Conservation (phyloP, 2,113 vertebrate species). For the Erythrocercus mccallii region DNA sequence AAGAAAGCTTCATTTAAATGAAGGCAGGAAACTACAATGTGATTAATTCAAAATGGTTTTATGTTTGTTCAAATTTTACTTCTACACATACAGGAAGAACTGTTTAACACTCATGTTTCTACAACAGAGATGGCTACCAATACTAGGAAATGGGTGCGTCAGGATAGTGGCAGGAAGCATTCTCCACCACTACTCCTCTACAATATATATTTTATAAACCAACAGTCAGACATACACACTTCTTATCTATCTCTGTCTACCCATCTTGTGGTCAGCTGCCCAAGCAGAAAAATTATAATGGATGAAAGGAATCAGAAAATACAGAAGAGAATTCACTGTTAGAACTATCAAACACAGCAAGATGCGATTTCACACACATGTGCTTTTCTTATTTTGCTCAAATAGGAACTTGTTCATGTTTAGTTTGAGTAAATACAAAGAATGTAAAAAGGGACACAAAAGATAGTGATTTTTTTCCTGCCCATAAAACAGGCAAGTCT, state of each 20-base stretch:
- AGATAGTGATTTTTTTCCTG: not conserved
- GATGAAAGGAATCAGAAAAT: not conserved
- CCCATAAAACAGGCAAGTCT: not conserved
- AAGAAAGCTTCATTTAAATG: not conserved
- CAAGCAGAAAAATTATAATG: not conserved
- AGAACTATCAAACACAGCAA: not conserved
- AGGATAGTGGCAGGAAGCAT: not conserved
- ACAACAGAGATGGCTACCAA: not conserved
- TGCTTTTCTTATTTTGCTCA: not conserved
- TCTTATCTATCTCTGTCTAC: not conserved
- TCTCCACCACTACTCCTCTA: not conserved
- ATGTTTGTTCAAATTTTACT: not conserved
- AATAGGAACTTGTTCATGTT: not conserved
- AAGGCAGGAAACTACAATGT: not conserved
- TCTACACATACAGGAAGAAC: not conserved
- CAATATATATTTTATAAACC: not conserved
- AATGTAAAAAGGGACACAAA: not conserved
- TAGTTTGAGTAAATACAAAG: not conserved
- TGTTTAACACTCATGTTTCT: not conserved
- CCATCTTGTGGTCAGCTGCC: not conserved
- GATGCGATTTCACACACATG: fast-evolving
- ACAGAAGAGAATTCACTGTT: not conserved
- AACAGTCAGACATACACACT: not conserved
- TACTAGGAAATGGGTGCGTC: not conserved
- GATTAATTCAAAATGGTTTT: not conserved